Percentiles rank a stretch among this genome's conserved stretches.
Conservation (phyloP, 1,140 invertebrate species). For the Ceratosolen solmsi region DNA sequence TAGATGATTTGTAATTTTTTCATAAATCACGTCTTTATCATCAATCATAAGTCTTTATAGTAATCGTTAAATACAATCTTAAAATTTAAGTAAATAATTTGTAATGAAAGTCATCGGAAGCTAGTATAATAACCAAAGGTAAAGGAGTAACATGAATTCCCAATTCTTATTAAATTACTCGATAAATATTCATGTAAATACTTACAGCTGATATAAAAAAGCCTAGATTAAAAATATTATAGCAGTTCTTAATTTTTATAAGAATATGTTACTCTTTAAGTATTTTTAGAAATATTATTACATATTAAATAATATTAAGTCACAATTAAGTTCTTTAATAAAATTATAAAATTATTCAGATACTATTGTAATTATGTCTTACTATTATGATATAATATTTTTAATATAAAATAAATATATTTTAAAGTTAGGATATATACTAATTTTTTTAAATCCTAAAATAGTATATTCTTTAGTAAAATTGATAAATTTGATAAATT, state of each 20-base stretch:
- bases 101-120: constrained; percentile 43
- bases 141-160: neutral
- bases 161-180: constrained; percentile 29
- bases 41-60: no score
- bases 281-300: neutral
- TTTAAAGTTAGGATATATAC: no score
- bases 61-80: constrained; percentile 25
- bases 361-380: no score
- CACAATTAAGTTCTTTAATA: no score
- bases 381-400: no score
- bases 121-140: constrained; percentile 4
- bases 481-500: no score
- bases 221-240: neutral
- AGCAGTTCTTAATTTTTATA: neutral
- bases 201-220: neutral
- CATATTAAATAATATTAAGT: no score
- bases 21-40: no score
- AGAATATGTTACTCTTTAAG: neutral
- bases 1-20: constrained; percentile 13
- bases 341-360: no score
- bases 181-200: constrained; percentile 33
- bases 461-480: no score
- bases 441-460: no score
- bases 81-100: constrained; percentile 53
- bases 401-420: no score